Percentiles rank a stretch among this genome's conserved stretches.
These are phyloP conservation scores for Eremobia ochroleuca DNA, from an alignment of 2,888 invertebrate species.

Conservation along the genomic window DNA sequence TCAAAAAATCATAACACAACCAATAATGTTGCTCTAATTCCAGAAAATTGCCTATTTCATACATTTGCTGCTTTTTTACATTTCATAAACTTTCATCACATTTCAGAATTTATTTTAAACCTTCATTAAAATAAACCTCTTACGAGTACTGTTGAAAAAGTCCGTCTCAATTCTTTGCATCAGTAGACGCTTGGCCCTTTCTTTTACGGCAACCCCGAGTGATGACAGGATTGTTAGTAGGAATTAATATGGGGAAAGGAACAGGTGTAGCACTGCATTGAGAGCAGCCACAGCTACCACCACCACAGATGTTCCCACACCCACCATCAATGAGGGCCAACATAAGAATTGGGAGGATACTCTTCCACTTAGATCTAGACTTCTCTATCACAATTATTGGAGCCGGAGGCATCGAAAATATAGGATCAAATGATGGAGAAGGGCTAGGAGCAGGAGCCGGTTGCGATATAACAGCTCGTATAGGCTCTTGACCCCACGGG, in stretches of 20 bases:
- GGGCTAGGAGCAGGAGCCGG: slow-evolving; percentile 36
- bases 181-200: neutral
- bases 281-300: slow-evolving; percentile 62
- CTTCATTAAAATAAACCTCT: neutral
- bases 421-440: slow-evolving; percentile 46
- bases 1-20: neutral
- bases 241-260: slow-evolving; percentile 78
- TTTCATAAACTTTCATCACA: neutral
- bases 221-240: slow-evolving; percentile 75
- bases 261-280: slow-evolving; percentile 69
- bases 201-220: slow-evolving; percentile 30
- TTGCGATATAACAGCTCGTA: slow-evolving; percentile 70
- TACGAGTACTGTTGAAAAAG: no score
- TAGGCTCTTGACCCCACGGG: slow-evolving; percentile 70
- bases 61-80: neutral
- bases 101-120: neutral
- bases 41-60: neutral
- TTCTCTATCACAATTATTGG: slow-evolving; percentile 72
- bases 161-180: neutral
- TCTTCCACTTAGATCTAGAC: slow-evolving; percentile 71
- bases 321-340: slow-evolving; percentile 73
- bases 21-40: slow-evolving; percentile 1
- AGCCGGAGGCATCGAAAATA: slow-evolving; percentile 54
- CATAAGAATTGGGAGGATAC: slow-evolving; percentile 76
- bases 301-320: slow-evolving; percentile 51